These are phyloP conservation scores for Holotrichia oblita DNA, from an alignment of 1,140 invertebrate species.

Conservation along the genomic window DNA sequence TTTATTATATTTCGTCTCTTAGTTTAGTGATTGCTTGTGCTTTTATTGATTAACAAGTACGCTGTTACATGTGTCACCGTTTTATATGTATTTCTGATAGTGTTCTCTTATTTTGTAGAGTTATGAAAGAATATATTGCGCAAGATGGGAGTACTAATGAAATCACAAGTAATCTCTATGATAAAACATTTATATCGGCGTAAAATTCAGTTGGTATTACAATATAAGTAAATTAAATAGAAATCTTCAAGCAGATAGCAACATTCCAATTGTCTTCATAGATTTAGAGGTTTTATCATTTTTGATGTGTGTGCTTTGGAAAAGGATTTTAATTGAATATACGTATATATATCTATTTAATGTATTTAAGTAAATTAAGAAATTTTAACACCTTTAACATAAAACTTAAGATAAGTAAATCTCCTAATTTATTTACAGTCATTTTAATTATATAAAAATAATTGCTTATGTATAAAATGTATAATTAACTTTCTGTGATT, in stretches of 20 bases:
- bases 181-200: neutral
- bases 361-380: neutral
- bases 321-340: too few species aligned
- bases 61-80: neutral
- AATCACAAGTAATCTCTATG: slow-evolving; percentile 38
- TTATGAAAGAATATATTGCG: slow-evolving; percentile 32
- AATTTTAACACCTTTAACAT: neutral
- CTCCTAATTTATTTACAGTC: slow-evolving; percentile 1
- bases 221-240: neutral
- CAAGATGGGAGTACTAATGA: slow-evolving; percentile 40
- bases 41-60: slow-evolving; percentile 26
- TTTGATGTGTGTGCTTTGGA: neutral
- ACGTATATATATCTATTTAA: neutral
- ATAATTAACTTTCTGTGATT: neutral
- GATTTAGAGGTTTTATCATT: neutral
- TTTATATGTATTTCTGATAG: neutral
- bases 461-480: neutral
- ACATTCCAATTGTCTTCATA: slow-evolving; percentile 22
- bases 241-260: neutral
- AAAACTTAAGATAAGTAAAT: neutral
- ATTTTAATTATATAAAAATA: neutral
- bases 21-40: slow-evolving; percentile 38
- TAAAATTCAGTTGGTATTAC: neutral
- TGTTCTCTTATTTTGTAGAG: slow-evolving; percentile 31
- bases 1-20: neutral